Conservation (phyloP, 1,140 invertebrate genomes). For the Akabosia matsudoensis region DNA sequence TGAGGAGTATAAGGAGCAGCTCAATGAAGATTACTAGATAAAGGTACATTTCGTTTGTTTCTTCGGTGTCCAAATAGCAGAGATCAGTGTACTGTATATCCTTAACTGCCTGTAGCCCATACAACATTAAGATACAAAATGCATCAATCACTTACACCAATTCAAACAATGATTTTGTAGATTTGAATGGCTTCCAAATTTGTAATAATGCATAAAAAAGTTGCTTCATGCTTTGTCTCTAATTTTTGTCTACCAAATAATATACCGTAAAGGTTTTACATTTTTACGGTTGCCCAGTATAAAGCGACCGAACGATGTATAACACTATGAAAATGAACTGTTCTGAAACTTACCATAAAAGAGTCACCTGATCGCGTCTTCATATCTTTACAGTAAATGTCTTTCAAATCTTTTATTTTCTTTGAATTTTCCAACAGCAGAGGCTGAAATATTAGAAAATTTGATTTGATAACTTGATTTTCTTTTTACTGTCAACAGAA, state of each 20-base stretch:
- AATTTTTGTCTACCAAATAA: too few species aligned
- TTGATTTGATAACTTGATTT: too few species aligned
- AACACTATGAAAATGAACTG: too few species aligned
- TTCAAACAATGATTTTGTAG: too few species aligned
- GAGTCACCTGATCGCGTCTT: not conserved
- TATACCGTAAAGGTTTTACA: too few species aligned
- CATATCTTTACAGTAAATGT: conserved; percentile 19
- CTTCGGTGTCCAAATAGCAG: conserved; percentile 21
- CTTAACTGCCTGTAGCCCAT: conserved; percentile 9
- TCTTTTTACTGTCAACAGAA: too few species aligned
- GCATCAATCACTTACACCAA: not conserved
- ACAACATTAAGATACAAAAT: not conserved
- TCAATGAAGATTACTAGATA: conserved; percentile 22
- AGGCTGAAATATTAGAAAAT: conserved; percentile 17
- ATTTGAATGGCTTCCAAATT: too few species aligned
- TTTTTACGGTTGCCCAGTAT: too few species aligned
- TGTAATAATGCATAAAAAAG: too few species aligned
- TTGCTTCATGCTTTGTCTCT: too few species aligned
- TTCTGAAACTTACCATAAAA: not conserved
- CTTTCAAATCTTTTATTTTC: conserved; percentile 12
- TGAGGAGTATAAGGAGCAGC: conserved; percentile 22
- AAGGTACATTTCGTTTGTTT: conserved; percentile 11
- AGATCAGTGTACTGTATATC: conserved; percentile 27
- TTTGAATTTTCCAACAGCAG: conserved; percentile 17
- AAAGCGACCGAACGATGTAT: too few species aligned